Evolutionary conservation across 2,888 invertebrate genomes (phyloP).

Genomic region (Parthenolecanium corni): DNA sequence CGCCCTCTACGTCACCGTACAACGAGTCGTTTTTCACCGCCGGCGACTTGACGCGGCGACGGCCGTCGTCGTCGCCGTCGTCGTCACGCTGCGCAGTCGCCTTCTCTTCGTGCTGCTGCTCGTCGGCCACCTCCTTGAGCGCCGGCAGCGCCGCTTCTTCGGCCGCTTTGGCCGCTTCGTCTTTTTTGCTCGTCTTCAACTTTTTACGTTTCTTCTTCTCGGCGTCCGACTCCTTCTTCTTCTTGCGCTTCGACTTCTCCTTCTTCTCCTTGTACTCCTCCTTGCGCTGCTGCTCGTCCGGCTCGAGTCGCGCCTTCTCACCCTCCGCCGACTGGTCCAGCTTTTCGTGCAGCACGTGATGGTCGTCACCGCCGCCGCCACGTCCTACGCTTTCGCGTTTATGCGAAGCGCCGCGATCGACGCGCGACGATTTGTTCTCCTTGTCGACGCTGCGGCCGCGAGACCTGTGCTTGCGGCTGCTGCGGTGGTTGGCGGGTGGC

Average conservation of each 20-base stretch:
- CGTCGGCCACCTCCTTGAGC: conserved; percentile 29
- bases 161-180: conserved; percentile 34
- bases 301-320: conserved; percentile 1
- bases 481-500: too few relatives aligned
- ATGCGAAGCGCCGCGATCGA: background rate
- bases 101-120: conserved; percentile 31
- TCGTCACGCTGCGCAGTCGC: conserved; percentile 31
- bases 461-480: conserved; percentile 1
- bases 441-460: conserved; percentile 1
- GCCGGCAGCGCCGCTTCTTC: conserved; percentile 31
- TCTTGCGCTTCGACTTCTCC: conserved; percentile 34
- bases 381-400: background rate
- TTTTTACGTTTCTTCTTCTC: conserved; percentile 36
- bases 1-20: conserved; percentile 33
- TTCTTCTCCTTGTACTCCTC: conserved; percentile 32
- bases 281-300: conserved; percentile 30
- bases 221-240: conserved; percentile 36
- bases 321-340: background rate
- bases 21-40: background rate
- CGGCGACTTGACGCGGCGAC: background rate
- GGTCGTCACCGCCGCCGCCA: background rate
- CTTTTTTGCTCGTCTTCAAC: conserved; percentile 34
- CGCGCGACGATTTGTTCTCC: background rate
- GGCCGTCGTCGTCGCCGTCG: conserved; percentile 34
- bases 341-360: background rate